A percentile compares a stretch with the other conserved stretches of the same genome.
Conservation (phyloP, 2,797 vertebrate species). For the Hyperoplus immaculatus region DNA sequence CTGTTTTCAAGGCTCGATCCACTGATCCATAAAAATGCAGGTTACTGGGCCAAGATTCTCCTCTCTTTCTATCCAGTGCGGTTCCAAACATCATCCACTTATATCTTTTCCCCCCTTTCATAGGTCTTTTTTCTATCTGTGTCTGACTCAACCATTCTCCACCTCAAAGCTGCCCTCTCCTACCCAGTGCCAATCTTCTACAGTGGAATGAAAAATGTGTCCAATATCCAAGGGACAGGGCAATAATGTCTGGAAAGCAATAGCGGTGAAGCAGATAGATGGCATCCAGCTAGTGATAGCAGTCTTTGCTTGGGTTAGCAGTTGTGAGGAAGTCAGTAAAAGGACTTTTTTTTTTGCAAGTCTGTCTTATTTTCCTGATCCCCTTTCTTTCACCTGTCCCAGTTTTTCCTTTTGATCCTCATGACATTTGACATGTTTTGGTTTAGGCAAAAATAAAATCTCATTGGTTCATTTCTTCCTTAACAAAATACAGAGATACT, state of each 20-base stretch:
- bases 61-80: slow-evolving; percentile 37
- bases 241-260: slow-evolving; percentile 82
- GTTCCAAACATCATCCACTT: slow-evolving; percentile 55
- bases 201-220: slow-evolving; percentile 81
- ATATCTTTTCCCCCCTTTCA: slow-evolving; percentile 18
- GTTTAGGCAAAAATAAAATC: background rate
- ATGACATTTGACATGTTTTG: background rate
- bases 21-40: slow-evolving; percentile 60
- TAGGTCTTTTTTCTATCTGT: slow-evolving; percentile 25
- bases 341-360: slow-evolving; percentile 54
- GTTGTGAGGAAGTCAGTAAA: slow-evolving; percentile 64
- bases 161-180: slow-evolving; percentile 47
- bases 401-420: slow-evolving; percentile 7
- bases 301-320: slow-evolving; percentile 80
- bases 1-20: slow-evolving; percentile 45
- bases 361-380: slow-evolving; percentile 45
- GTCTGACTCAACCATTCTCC: slow-evolving; percentile 55
- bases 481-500: background rate
- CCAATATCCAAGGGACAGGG: slow-evolving; percentile 80
- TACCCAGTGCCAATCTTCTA: slow-evolving; percentile 73
- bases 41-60: slow-evolving; percentile 62
- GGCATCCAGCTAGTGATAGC: slow-evolving; percentile 75
- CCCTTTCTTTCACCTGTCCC: slow-evolving; percentile 13
- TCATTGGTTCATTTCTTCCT: background rate
- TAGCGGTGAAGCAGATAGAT: slow-evolving; percentile 83